Evolutionary conservation across 1,140 invertebrate genomes (phyloP), one percentile per base, ranked within the genome.

Genomic region (Belonocnema kinseyi): DNA sequence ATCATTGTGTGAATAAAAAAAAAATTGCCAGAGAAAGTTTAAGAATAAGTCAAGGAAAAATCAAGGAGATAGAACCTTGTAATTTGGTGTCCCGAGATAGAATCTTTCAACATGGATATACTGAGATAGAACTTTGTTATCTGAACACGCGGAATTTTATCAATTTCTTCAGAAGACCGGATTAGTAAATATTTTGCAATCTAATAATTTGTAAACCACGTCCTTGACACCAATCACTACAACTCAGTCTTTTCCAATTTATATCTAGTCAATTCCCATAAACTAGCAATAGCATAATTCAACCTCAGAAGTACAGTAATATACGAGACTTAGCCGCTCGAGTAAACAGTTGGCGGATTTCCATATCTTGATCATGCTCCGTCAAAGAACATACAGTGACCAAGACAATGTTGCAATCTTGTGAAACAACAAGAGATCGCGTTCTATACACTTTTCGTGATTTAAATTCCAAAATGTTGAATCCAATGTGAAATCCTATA

Each of bases 341-440:
- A 73, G 56, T 51, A 70, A 33, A 56, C 51, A 61, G 50, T 53
- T 71, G 72, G 74, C 72, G 74, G 33, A 81, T 78, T 78, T 78
- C 72, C 80, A 78, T 81, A 81, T 81, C 80, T 70, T 77, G 80
- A 81, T 81, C 66, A 52, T 26, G 71, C 50, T 72, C 53, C 61
- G 61, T 66, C 61, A 66, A 66, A 40, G 61, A 66, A 66, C 61
- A 66, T 26, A 66, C 21, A 56, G 11, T 76, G 76, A 80, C 70
- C 74, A 51, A 61, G 51, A 77, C 71, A 75, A 77, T 80, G 76
- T 77, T 77, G 76, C 73, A 80, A 76, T 54, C 40, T 80, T 77
- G 70, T 56, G 76, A 80, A 80, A 80, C 50, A 80, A 72, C 79
- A 56, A 54, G 50, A n/a, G 21, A 56, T 73, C 73, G 50, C 70